These are phyloP conservation scores for Tenebrosternarchus preto DNA, from an alignment of 2,113 vertebrate species.

Conservation along the genomic window DNA sequence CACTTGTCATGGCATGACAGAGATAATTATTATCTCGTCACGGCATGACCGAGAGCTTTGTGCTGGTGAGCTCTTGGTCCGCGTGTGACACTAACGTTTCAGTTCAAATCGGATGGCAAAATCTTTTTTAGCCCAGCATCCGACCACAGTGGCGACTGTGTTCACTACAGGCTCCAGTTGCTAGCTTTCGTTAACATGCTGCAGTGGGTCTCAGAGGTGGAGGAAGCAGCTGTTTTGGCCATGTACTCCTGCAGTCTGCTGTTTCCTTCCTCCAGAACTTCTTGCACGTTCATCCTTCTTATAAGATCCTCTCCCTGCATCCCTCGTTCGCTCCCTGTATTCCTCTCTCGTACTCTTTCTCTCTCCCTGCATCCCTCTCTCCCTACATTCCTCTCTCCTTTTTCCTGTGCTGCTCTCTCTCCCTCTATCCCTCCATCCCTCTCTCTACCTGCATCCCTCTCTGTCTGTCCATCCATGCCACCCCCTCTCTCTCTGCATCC, in stretches of 20 bases:
- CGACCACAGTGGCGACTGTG: too few relatives aligned
- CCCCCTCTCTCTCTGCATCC: not conserved
- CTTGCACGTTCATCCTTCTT: not conserved
- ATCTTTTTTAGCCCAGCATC: too few relatives aligned
- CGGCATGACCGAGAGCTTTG: too few relatives aligned
- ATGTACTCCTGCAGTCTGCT: not conserved
- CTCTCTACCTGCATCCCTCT: not conserved
- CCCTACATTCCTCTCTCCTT: not conserved
- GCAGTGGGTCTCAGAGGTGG: not conserved
- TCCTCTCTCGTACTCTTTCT: not conserved
- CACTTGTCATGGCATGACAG: too few relatives aligned
- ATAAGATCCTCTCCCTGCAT: not conserved
- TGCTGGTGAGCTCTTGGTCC: too few relatives aligned
- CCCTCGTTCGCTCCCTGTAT: not conserved
- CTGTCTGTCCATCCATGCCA: not conserved
- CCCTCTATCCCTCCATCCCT: not conserved
- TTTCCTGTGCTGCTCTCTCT: not conserved
- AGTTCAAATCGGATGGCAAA: too few relatives aligned
- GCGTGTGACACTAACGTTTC: too few relatives aligned
- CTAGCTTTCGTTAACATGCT: too few relatives aligned
- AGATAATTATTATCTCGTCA: too few relatives aligned
- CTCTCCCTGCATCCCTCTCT: not conserved
- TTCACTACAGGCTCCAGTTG: too few relatives aligned
- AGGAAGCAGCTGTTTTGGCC: not conserved
- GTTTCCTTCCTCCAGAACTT: not conserved